These are phyloP conservation scores for Acanthacorydalis orientalis DNA, from an alignment of 2,888 invertebrate species.

Conservation along the genomic window DNA sequence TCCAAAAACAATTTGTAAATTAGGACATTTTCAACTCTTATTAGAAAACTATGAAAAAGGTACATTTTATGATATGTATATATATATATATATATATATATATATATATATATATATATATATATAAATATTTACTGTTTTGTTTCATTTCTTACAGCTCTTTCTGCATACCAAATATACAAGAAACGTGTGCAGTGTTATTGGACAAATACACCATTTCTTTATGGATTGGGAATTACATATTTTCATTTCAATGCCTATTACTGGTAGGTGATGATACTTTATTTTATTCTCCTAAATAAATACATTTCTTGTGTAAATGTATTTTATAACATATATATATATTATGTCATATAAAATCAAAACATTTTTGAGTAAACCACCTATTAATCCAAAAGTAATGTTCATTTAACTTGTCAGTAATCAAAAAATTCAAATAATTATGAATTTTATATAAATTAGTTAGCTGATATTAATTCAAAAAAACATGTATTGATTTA, in stretches of 20 bases:
- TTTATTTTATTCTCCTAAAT: too few relatives aligned
- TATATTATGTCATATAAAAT: too few relatives aligned
- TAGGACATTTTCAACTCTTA: constrained; percentile 89
- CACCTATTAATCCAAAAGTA: too few relatives aligned
- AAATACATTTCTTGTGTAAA: too few relatives aligned
- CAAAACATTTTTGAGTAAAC: too few relatives aligned
- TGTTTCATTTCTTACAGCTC: constrained; percentile 44
- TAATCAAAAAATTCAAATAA: too few relatives aligned
- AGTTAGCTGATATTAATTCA: too few relatives aligned
- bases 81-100: not conserved
- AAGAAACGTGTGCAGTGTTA: constrained; percentile 59
- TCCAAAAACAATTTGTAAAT: constrained; percentile 81
- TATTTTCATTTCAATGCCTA: constrained; percentile 94
- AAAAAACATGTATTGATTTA: too few relatives aligned
- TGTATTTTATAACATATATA: too few relatives aligned
- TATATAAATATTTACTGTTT: not conserved
- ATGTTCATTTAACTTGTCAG: too few relatives aligned
- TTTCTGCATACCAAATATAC: constrained; percentile 95
- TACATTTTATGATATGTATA: too few relatives aligned
- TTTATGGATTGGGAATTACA: constrained; percentile 88
- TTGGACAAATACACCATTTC: constrained; percentile 80
- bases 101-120: not conserved
- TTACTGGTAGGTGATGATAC: constrained; percentile 64
- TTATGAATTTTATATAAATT: too few relatives aligned
- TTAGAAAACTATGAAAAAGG: constrained; percentile 91